Evolutionary conservation across 2,888 invertebrate species (phyloP).

Genomic region (Xestia rhomboidea): DNA sequence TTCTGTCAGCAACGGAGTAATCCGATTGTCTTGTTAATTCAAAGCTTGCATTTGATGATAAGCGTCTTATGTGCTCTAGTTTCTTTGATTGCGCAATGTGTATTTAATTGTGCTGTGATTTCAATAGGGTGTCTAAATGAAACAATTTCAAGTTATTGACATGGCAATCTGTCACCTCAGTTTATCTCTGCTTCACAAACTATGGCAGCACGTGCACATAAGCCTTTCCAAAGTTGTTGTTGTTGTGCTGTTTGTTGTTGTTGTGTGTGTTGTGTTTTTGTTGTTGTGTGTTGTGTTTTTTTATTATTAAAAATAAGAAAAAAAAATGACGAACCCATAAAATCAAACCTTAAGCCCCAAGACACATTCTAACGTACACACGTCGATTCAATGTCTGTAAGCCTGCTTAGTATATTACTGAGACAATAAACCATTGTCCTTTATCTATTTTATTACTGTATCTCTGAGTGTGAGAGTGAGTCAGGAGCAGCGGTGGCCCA

Average conservation of each 20-base stretch:
- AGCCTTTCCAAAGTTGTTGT: not conserved
- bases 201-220: not conserved
- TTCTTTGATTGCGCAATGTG: not conserved
- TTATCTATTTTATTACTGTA: not conserved
- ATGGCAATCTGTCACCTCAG: not conserved
- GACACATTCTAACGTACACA: not conserved
- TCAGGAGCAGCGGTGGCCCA: too few species aligned
- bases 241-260: too few species aligned
- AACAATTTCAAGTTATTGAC: not conserved
- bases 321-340: not conserved
- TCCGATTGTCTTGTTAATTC: conserved; percentile 26
- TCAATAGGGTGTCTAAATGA: not conserved
- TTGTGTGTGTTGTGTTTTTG: too few species aligned
- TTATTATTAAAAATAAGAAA: not conserved
- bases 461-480: too few species aligned
- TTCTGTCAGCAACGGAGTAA: conserved; percentile 5
- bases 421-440: not conserved
- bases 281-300: too few species aligned
- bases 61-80: conserved; percentile 20
- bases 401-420: not conserved
- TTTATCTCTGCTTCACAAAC: not conserved
- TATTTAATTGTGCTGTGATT: not conserved
- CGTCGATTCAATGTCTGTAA: too few species aligned
- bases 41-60: conserved; percentile 31
- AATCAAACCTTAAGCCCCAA: not conserved